Percentiles rank a stretch among this genome's conserved stretches.
phyloP scores from a whole-genome alignment of 2,888 invertebrate species.

The Neuroscelio doddi region DNA sequence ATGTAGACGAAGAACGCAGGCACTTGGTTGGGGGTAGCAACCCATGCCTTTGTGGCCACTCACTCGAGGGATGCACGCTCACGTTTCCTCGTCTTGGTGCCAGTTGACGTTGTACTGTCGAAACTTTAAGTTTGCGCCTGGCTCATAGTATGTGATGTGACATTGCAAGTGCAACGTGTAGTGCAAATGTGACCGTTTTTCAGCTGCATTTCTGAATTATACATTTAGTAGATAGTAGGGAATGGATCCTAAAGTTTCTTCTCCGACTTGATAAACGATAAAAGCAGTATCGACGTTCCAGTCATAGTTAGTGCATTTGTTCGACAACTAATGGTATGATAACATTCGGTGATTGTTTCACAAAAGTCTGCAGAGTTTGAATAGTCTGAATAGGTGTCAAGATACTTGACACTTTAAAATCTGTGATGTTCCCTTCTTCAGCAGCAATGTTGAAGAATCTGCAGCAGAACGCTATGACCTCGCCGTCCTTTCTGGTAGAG shows the following conservation, averaged over 20 bases:
- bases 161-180: constrained; percentile 2
- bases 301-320: too few relatives aligned
- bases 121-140: constrained; percentile 52
- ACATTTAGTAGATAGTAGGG: too few relatives aligned
- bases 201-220: not conserved
- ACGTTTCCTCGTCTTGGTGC: constrained; percentile 52
- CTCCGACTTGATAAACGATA: not conserved
- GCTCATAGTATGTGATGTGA: constrained; percentile 26
- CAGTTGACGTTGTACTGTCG: constrained; percentile 62
- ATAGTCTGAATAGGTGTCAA: constrained; percentile 1
- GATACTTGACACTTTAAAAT: constrained; percentile 7
- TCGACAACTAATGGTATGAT: not conserved
- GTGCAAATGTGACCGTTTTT: constrained; percentile 25
- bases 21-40: constrained; percentile 34
- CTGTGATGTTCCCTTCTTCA: constrained; percentile 68
- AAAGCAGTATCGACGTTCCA: too few relatives aligned
- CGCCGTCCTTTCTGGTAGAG: constrained; percentile 78
- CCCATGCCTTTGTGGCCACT: constrained; percentile 58
- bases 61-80: constrained; percentile 63
- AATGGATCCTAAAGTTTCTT: not conserved
- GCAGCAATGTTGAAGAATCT: constrained; percentile 71
- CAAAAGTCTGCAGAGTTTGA: constrained; percentile 4
- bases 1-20: constrained; percentile 24
- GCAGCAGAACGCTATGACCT: constrained; percentile 73
- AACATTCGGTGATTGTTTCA: not conserved